These are phyloP conservation scores for Podilymbus podiceps DNA, from an alignment of 2,113 vertebrate species.

Conservation along the genomic window DNA sequence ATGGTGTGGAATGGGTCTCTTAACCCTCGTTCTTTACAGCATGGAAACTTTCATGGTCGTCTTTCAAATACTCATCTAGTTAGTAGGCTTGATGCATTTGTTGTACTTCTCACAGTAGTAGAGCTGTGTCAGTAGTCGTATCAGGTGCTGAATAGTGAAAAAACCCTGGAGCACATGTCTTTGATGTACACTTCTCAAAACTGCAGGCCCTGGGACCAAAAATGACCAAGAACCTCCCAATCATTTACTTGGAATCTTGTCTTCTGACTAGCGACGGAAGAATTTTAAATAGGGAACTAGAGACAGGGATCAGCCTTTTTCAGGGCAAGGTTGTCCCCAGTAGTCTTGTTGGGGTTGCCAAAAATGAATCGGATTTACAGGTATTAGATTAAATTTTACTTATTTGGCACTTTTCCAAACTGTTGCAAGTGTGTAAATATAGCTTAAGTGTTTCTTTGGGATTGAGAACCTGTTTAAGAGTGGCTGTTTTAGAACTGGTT, in stretches of 20 bases:
- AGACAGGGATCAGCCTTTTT: not conserved
- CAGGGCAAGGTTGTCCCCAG: not conserved
- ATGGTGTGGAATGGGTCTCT: slow-evolving; percentile 50
- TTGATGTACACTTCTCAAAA: slow-evolving; percentile 54
- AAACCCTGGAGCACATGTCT: slow-evolving; percentile 5
- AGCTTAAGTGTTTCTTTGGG: not conserved
- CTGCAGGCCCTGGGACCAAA: slow-evolving; percentile 52
- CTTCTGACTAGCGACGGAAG: not conserved
- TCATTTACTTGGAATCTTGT: not conserved
- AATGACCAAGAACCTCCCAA: not conserved
- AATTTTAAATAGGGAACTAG: not conserved
- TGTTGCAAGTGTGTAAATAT: not conserved
- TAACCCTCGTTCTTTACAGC: slow-evolving; percentile 31
- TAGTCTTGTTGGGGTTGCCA: not conserved
- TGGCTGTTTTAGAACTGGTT: not conserved
- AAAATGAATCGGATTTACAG: not conserved
- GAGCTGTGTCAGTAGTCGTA: not conserved
- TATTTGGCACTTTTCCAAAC: not conserved
- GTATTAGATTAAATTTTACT: not conserved
- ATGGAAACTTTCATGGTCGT: slow-evolving; percentile 18
- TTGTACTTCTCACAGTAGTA: not conserved
- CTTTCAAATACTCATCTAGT: slow-evolving; percentile 31
- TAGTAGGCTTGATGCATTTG: not conserved
- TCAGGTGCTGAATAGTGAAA: slow-evolving; percentile 29
- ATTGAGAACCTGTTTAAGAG: not conserved